A percentile compares a stretch with the other conserved stretches of the same genome.
Evolutionary conservation across 2,888 invertebrate species (phyloP).

Genomic region (Chrysolina haemoptera): DNA sequence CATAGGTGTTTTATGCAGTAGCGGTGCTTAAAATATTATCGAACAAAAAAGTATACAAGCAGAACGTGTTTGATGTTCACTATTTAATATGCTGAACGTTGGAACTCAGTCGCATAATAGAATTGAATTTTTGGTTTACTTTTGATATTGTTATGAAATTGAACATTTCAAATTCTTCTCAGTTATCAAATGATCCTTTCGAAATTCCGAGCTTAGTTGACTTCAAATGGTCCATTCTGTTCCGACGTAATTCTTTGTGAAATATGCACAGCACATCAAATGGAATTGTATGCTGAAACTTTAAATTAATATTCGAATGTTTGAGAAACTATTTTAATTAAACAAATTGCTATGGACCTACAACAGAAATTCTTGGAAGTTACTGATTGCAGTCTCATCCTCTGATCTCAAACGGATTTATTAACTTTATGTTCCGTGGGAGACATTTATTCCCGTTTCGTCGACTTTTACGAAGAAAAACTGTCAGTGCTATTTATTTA

Average conservation of each 20-base stretch:
- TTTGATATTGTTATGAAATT: too few relatives aligned
- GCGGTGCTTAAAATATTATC: too few relatives aligned
- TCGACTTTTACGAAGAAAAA: neutral
- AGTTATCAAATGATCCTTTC: neutral
- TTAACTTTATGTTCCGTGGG: neutral
- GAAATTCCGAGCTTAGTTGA: slow-evolving; percentile 2
- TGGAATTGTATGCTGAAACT: slow-evolving; percentile 16
- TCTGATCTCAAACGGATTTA: slow-evolving; percentile 11
- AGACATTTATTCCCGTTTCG: slow-evolving; percentile 8
- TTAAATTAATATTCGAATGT: slow-evolving; percentile 29
- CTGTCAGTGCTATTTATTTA: neutral
- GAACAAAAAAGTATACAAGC: too few relatives aligned
- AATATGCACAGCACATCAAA: slow-evolving; percentile 14
- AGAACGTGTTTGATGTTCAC: too few relatives aligned
- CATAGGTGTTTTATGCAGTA: too few relatives aligned
- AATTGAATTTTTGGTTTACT: too few relatives aligned
- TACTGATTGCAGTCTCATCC: neutral
- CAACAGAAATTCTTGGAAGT: slow-evolving; percentile 11
- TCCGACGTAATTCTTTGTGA: slow-evolving; percentile 8
- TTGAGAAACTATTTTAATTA: slow-evolving; percentile 35
- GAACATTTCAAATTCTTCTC: neutral
- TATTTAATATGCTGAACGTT: too few relatives aligned
- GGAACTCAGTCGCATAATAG: too few relatives aligned
- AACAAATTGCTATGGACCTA: slow-evolving; percentile 20
- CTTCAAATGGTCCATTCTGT: slow-evolving; percentile 2